Evolutionary conservation across 1,140 invertebrate species (phyloP).

Genomic region (Sminthurides bifidus): DNA sequence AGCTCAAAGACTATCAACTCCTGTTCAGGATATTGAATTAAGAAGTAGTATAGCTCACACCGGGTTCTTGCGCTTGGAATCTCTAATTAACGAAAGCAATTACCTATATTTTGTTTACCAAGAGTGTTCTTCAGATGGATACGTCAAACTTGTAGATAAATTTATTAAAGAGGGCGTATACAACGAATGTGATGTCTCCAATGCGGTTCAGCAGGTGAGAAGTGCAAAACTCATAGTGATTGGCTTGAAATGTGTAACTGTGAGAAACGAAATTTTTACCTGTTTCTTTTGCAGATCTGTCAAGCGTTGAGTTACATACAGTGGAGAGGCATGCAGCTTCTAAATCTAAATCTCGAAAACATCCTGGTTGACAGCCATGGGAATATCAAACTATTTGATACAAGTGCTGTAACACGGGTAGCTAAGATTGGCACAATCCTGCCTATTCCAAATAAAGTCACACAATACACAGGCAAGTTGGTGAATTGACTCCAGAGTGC

Average conservation of each 20-base stretch:
- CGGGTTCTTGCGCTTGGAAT: neutral
- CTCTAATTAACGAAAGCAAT: slow-evolving; percentile 13
- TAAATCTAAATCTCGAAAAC: slow-evolving; percentile 92
- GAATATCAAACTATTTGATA: slow-evolving; percentile 6
- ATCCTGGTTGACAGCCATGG: slow-evolving; percentile 13
- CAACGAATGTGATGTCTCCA: slow-evolving; percentile 76
- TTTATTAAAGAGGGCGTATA: slow-evolving; percentile 47
- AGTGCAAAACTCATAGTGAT: neutral
- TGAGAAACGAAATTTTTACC: too few species aligned
- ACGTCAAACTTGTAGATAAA: neutral
- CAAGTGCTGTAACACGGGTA: neutral
- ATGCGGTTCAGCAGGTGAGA: slow-evolving; percentile 58
- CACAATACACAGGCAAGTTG: slow-evolving; percentile 1
- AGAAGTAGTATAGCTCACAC: slow-evolving; percentile 3
- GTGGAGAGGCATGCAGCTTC: slow-evolving; percentile 78
- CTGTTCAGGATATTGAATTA: neutral
- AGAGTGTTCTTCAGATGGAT: neutral
- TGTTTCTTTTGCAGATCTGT: slow-evolving; percentile 46
- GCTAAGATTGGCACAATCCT: slow-evolving; percentile 2
- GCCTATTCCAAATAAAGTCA: slow-evolving; percentile 1
- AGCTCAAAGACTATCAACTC: neutral
- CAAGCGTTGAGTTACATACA: slow-evolving; percentile 85
- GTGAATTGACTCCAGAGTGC: too few species aligned
- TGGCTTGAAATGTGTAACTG: too few species aligned
- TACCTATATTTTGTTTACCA: slow-evolving; percentile 18